Conservation (phyloP, 1,140 invertebrate species). For the Drosophila watanabei region DNA sequence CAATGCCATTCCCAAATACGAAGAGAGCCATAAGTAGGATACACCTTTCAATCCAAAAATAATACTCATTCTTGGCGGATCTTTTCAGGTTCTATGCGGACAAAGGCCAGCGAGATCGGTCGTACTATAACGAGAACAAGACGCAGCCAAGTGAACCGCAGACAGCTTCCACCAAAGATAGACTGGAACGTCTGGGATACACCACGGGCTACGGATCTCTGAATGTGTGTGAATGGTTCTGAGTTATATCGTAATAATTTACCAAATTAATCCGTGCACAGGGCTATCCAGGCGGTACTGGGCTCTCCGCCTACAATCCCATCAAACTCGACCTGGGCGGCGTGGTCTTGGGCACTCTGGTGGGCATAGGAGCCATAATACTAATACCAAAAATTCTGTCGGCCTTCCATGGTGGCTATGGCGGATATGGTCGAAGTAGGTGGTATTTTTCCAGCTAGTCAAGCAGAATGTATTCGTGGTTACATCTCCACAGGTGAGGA, state of each 20-base stretch:
- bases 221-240: slow-evolving; percentile 55
- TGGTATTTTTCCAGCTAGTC: slow-evolving; percentile 4
- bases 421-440: slow-evolving; percentile 90
- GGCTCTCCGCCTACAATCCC: slow-evolving; percentile 88
- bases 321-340: slow-evolving; percentile 93
- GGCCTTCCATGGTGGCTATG: slow-evolving; percentile 89
- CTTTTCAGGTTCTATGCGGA: slow-evolving; percentile 62
- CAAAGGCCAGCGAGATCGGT: slow-evolving; percentile 65
- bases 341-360: slow-evolving; percentile 91
- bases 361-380: slow-evolving; percentile 92
- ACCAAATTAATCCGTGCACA: slow-evolving; percentile 13
- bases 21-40: slow-evolving; percentile 70
- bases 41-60: no score
- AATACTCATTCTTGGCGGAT: neutral
- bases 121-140: slow-evolving; percentile 74
- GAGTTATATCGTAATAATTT: neutral
- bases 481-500: slow-evolving; percentile 86
- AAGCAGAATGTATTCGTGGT: neutral
- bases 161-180: slow-evolving; percentile 74
- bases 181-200: slow-evolving; percentile 79
- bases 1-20: slow-evolving; percentile 70
- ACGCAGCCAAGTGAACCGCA: slow-evolving; percentile 62
- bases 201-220: slow-evolving; percentile 81
- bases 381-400: slow-evolving; percentile 92
- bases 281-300: slow-evolving; percentile 86